A percentile compares a stretch with the other conserved stretches of the same genome.
phyloP scores from a whole-genome alignment of 1,140 invertebrate species.

The Chironomus striatipennis region DNA sequence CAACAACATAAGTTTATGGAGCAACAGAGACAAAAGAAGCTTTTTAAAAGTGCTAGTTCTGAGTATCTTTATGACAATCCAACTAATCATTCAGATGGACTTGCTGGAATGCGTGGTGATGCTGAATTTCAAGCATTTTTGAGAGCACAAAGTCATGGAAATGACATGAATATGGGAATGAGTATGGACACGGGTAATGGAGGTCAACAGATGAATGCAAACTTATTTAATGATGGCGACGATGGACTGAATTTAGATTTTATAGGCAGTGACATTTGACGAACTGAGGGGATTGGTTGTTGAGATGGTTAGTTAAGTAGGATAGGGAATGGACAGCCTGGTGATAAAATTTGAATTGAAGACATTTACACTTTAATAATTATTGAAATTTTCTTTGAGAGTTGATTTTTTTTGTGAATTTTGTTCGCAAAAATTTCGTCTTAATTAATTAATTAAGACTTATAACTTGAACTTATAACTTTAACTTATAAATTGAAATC shows the following conservation, averaged over 20 bases:
- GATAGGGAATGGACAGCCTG: too few species aligned
- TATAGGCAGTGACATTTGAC: background rate
- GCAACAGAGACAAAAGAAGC: background rate
- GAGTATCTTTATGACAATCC: background rate
- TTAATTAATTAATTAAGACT: too few species aligned
- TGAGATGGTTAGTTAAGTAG: too few species aligned
- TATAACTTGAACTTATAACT: too few species aligned
- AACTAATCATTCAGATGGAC: background rate
- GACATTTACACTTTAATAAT: too few species aligned
- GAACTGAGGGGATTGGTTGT: background rate
- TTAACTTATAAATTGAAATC: too few species aligned
- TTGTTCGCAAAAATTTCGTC: too few species aligned
- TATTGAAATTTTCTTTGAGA: too few species aligned
- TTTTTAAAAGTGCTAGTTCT: constrained; percentile 1
- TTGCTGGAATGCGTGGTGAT: background rate
- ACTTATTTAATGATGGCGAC: background rate
- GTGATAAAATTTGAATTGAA: too few species aligned
- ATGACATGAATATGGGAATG: background rate
- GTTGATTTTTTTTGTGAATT: too few species aligned
- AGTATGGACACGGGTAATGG: background rate
- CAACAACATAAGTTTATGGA: constrained; percentile 2
- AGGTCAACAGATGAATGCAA: background rate
- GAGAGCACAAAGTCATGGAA: background rate
- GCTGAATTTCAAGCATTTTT: background rate
- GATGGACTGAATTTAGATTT: constrained; percentile 14